A percentile compares a stretch with the other conserved stretches of the same genome.
phyloP scores from a whole-genome alignment of 2,888 invertebrate genomes.

The Nebria brevicollis region DNA sequence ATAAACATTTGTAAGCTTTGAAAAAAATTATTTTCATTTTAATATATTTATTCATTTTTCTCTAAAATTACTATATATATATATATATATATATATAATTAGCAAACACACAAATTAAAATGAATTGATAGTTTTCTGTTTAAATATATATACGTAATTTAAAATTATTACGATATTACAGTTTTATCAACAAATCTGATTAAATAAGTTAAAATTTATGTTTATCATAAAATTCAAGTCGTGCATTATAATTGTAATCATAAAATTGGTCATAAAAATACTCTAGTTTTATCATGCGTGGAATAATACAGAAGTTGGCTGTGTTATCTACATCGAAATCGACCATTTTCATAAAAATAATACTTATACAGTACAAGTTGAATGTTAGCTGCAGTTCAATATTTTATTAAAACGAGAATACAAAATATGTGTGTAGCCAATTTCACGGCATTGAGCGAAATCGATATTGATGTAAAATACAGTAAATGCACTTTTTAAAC shows the following conservation, averaged over 20 bases:
- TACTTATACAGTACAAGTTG: background rate
- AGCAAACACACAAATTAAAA: background rate
- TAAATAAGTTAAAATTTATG: conserved; percentile 23
- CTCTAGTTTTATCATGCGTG: background rate
- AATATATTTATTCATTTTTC: background rate
- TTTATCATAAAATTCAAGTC: conserved; percentile 27
- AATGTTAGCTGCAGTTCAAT: too few relatives aligned
- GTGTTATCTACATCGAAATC: background rate
- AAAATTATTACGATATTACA: background rate
- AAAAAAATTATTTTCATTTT: background rate
- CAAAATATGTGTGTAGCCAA: too few relatives aligned
- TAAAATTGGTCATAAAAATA: conserved; percentile 31
- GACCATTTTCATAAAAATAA: background rate
- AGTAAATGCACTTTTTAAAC: too few relatives aligned
- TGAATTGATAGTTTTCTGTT: background rate
- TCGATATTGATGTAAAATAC: too few relatives aligned
- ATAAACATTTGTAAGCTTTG: background rate
- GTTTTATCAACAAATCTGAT: background rate
- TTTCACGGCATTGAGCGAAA: too few relatives aligned
- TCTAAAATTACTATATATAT: background rate
- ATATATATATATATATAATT: background rate
- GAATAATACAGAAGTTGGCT: background rate
- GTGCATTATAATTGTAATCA: conserved; percentile 19
- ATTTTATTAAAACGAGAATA: too few relatives aligned
- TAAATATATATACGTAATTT: background rate